Conservation (phyloP, 2,888 invertebrate species). For the Tipula vernalis region DNA sequence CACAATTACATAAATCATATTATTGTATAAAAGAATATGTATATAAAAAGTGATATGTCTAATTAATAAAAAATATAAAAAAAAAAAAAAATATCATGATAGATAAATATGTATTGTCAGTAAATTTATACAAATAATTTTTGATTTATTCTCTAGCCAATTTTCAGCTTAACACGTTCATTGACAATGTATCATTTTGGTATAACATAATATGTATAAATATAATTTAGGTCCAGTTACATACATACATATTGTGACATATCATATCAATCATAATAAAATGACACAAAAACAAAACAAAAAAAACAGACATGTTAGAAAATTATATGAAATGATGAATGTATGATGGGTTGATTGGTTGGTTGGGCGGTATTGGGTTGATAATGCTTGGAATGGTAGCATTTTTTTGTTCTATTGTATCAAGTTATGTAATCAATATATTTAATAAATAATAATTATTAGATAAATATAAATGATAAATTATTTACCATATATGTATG, state of each 20-base stretch:
- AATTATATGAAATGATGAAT: not conserved
- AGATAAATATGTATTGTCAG: not conserved
- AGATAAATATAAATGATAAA: not conserved
- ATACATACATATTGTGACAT: not conserved
- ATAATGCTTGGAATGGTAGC: not conserved
- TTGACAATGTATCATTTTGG: not conserved
- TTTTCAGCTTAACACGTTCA: not conserved
- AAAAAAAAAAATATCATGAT: not conserved
- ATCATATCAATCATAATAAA: slow-evolving; percentile 4
- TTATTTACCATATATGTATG: not conserved
- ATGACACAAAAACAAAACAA: not conserved
- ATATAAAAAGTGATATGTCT: not conserved
- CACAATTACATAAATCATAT: not conserved
- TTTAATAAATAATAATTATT: not conserved
- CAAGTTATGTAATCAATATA: not conserved
- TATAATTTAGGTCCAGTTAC: not conserved
- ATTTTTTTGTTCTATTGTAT: not conserved
- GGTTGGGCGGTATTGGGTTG: not conserved
- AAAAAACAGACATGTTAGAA: not conserved
- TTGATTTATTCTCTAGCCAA: not conserved
- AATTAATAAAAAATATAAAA: not conserved
- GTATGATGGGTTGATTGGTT: not conserved
- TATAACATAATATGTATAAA: not conserved
- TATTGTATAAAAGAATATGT: not conserved
- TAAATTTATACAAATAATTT: not conserved